Evolutionary conservation across 2,797 vertebrate species (phyloP), one percentile per base, ranked within the genome.

Genomic region (Myotis planiceps): DNA sequence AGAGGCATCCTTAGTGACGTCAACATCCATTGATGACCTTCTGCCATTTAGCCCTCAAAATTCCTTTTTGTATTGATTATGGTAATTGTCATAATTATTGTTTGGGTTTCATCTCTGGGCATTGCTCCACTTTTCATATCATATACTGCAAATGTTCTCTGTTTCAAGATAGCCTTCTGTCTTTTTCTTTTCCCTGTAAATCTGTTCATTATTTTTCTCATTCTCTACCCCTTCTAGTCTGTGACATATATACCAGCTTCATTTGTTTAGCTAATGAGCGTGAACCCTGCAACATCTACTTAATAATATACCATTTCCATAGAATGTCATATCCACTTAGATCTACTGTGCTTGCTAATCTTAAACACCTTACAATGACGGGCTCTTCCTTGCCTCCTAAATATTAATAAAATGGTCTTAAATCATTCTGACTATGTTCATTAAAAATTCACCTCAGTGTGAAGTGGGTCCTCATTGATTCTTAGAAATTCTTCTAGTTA

Each of bases 381-480:
- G 25, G 8, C 60, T 85, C 37, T 49, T 80, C 32, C 39, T 90
- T 90, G 23, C 18, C 58, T 93, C 8, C 6, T 92, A 84, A 88
- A 47, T 82, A 84, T 90, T 80, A 78, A 63, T 29, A 45, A 89
- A 34, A 76, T 60, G 55, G 10, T 53, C 60, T 84, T 34, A 88
- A 58, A 68, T 76, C 16, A 81, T 58, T 75, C 47, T 51, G 87
- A 79, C 39, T 60, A 6, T 47, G 42, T 88, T 93, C 37, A 80
- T 92, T 79, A 82, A 75, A 87, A 92, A 90, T 90, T 79, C n/a
- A 96, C n/a, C 66, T 55, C 45, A 27, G 1, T 55, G 81, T 82
- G 53, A 93, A 13, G 21, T 58, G 14, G 5, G 29, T 72, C 68
- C 16, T 92, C 47, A 88, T 16, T 75, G 58, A 83, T 88, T 39